Evolutionary conservation across 2,113 vertebrate genomes (phyloP).

Genomic region (Myiozetetes cayanensis): DNA sequence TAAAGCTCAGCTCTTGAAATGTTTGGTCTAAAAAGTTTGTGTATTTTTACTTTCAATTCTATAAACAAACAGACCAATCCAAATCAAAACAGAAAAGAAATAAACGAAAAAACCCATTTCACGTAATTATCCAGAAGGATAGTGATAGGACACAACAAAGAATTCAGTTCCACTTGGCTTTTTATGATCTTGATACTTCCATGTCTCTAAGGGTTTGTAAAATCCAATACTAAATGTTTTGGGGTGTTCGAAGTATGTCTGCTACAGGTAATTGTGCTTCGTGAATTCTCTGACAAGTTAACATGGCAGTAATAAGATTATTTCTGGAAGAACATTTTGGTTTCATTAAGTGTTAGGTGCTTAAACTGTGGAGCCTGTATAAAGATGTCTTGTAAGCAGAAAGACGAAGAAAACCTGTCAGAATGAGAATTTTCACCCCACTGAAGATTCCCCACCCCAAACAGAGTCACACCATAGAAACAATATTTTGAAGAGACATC

Average conservation of each 20-base stretch:
- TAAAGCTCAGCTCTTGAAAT: neutral
- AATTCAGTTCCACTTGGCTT: neutral
- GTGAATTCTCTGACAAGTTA: neutral
- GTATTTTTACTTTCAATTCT: neutral
- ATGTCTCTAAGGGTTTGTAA: neutral
- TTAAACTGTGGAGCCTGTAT: neutral
- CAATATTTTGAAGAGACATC: neutral
- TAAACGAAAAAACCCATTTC: fast-evolving
- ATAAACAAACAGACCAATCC: neutral
- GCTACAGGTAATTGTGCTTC: neutral
- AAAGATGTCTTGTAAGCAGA: neutral
- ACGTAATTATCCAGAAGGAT: neutral
- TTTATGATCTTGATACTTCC: neutral
- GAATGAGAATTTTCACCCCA: neutral
- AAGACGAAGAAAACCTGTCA: neutral
- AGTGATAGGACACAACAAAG: neutral
- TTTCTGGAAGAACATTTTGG: neutral
- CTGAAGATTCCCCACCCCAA: neutral
- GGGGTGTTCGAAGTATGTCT: neutral
- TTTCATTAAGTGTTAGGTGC: neutral
- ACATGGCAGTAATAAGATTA: neutral
- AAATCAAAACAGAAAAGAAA: neutral
- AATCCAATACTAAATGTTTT: neutral
- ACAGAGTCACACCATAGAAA: neutral
- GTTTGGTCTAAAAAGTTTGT: neutral